Conservation (phyloP, 2,113 vertebrate species). For the Pedetes capensis region DNA sequence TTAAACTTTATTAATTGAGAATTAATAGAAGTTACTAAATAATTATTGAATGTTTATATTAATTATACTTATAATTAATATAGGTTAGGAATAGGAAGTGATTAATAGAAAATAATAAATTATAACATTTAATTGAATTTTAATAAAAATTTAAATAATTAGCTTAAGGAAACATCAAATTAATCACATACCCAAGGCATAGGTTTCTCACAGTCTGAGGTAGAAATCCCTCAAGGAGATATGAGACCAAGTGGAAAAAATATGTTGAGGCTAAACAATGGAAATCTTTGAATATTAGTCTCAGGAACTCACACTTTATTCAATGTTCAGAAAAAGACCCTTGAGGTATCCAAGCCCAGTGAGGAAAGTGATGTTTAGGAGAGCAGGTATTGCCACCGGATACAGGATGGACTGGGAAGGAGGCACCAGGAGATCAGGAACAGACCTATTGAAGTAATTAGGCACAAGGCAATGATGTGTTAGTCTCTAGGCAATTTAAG, state of each 20-base stretch:
- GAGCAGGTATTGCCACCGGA: not conserved
- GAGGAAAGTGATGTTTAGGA: not conserved
- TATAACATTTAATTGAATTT: not conserved
- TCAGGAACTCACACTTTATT: not conserved
- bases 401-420: not conserved
- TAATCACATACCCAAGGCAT: not conserved
- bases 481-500: not conserved
- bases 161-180: not conserved
- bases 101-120: not conserved
- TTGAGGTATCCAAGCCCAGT: not conserved
- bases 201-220: not conserved
- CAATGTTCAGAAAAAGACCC: not conserved
- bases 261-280: not conserved
- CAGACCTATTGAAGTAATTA: not conserved
- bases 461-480: accelerated
- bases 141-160: not conserved
- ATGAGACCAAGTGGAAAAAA: not conserved
- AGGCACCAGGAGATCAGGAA: not conserved
- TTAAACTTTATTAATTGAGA: not conserved
- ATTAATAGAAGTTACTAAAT: constrained; percentile 2
- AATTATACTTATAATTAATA: not conserved
- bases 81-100: not conserved
- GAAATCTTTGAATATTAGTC: not conserved
- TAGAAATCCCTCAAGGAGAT: not conserved
- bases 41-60: not conserved